A percentile compares a stretch with the other conserved stretches of the same genome.
Evolutionary conservation across 2,888 invertebrate genomes (phyloP).

Genomic region (Cerceris ruficornis): DNA sequence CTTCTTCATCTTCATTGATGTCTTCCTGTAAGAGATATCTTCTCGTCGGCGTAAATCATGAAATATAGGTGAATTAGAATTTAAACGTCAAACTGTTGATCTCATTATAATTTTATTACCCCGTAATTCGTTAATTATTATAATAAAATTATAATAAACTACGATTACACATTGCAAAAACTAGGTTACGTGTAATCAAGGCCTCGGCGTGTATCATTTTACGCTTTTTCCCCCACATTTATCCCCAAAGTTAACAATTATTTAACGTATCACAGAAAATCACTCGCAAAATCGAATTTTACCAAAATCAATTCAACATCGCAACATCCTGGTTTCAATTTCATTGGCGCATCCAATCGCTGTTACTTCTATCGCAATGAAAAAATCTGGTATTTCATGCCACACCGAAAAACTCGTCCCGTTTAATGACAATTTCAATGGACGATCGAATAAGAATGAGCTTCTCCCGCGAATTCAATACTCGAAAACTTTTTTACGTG

Average conservation of each 20-base stretch:
- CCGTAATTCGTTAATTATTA: constrained; percentile 36
- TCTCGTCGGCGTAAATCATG: not conserved
- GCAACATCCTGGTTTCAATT: not conserved
- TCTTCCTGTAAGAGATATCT: constrained; percentile 7
- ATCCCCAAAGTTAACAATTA: constrained; percentile 36
- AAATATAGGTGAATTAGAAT: constrained; percentile 5
- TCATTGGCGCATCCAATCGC: not conserved
- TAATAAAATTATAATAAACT: constrained; percentile 54
- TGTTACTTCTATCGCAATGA: constrained; percentile 16
- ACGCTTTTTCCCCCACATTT: constrained; percentile 1
- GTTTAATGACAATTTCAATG: no score
- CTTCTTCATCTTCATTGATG: constrained; percentile 3
- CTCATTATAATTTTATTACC: constrained; percentile 49
- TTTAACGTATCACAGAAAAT: constrained; percentile 56
- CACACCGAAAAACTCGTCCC: no score
- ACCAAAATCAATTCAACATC: constrained; percentile 24
- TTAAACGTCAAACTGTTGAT: constrained; percentile 18
- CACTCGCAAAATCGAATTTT: constrained; percentile 36
- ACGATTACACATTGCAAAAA: constrained; percentile 38
- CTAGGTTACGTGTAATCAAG: constrained; percentile 50
- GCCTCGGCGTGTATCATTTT: constrained; percentile 43
- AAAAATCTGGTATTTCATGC: not conserved
- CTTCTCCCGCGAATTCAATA: no score
- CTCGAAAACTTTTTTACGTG: no score
- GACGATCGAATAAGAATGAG: no score